Conservation (phyloP, 2,113 vertebrate genomes). For the Turdus rufiventris region DNA sequence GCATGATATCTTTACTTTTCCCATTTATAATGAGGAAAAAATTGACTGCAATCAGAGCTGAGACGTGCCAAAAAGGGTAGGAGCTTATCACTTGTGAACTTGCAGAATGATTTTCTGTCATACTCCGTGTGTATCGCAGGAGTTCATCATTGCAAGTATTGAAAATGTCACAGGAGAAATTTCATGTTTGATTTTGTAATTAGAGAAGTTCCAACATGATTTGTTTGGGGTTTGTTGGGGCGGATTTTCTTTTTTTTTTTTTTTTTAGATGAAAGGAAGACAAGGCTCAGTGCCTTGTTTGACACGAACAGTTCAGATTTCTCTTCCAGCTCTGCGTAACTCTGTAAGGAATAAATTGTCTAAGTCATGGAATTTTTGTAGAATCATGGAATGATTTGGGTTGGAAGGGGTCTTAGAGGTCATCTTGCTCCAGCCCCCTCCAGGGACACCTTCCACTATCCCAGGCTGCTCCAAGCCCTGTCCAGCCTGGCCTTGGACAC, state of each 20-base stretch:
- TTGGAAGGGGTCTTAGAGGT: background rate
- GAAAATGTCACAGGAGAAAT: background rate
- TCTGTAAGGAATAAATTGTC: background rate
- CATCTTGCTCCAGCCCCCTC: background rate
- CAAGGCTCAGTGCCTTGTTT: background rate
- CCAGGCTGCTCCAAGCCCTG: accelerated
- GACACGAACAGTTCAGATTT: background rate
- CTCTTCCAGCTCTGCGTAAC: background rate
- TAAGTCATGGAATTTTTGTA: background rate
- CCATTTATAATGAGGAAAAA: constrained; percentile 3
- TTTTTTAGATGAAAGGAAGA: background rate
- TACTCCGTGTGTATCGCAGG: background rate
- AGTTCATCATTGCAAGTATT: background rate
- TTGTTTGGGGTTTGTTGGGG: background rate
- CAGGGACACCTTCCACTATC: background rate
- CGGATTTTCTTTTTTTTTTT: background rate
- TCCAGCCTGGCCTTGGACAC: background rate
- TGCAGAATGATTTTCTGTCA: background rate
- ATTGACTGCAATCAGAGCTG: background rate
- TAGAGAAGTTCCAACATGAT: background rate
- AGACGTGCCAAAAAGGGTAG: background rate
- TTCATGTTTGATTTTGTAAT: background rate
- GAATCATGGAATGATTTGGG: background rate
- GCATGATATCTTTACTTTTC: background rate
- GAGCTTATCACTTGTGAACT: constrained; percentile 22